Percentiles rank a stretch among this genome's conserved stretches.
Evolutionary conservation across 2,888 invertebrate species (phyloP).

Genomic region (Notodonta dromedarius): DNA sequence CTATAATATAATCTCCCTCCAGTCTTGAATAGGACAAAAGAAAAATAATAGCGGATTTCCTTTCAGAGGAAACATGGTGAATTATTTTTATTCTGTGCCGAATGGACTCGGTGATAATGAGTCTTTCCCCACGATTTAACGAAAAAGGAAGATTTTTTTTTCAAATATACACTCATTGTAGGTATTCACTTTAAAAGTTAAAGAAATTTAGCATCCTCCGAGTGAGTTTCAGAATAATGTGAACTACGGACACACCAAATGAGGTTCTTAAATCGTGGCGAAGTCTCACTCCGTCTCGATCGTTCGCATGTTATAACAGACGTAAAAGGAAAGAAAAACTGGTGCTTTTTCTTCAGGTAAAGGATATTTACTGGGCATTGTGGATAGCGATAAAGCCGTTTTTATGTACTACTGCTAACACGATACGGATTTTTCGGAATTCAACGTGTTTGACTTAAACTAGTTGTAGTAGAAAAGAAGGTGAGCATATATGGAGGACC

Average conservation of each 20-base stretch:
- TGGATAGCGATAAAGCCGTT: not conserved
- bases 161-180: conserved; percentile 27
- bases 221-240: conserved; percentile 32
- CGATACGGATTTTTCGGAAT: not conserved
- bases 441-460: no score
- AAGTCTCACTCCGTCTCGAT: conserved; percentile 29
- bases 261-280: conserved; percentile 36
- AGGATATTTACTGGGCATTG: conserved; percentile 5
- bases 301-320: conserved; percentile 38
- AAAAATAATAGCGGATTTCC: conserved; percentile 12
- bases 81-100: conserved; percentile 1
- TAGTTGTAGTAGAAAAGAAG: no score
- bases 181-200: conserved; percentile 26
- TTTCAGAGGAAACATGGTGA: conserved; percentile 10
- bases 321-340: conserved; percentile 36
- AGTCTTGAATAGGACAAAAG: not conserved
- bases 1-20: not conserved
- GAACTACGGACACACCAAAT: conserved; percentile 25
- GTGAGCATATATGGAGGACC: no score
- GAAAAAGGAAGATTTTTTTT: conserved; percentile 28
- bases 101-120: not conserved
- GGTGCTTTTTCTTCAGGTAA: conserved; percentile 13
- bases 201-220: conserved; percentile 14
- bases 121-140: conserved; percentile 8
- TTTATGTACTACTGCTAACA: not conserved